Evolutionary conservation across 2,888 invertebrate species (phyloP).

Genomic region (Syrista parreyssii): DNA sequence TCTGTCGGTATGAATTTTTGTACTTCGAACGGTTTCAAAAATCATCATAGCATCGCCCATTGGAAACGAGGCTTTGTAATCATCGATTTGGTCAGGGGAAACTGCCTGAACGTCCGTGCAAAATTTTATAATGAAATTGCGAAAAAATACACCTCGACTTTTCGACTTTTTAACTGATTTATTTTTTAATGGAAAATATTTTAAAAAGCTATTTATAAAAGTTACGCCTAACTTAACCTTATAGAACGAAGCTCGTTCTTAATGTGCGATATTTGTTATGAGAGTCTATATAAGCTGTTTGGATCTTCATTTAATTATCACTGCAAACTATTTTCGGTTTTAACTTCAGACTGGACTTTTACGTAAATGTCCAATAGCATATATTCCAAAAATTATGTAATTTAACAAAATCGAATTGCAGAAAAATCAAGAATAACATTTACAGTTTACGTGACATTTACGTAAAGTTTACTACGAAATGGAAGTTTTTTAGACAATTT

Average conservation of each 20-base stretch:
- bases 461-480: background rate
- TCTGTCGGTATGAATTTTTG: too few species aligned
- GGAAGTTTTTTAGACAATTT: background rate
- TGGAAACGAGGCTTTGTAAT: background rate
- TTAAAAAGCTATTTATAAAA: background rate
- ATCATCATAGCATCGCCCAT: too few species aligned
- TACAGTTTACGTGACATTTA: background rate
- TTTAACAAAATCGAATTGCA: background rate
- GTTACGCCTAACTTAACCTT: background rate
- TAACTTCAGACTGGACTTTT: background rate
- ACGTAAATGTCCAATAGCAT: background rate
- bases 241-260: background rate
- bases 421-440: background rate
- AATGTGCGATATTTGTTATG: background rate
- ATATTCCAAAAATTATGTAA: background rate
- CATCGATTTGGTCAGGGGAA: background rate
- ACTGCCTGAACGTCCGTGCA: background rate
- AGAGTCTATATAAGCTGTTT: background rate
- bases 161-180: background rate
- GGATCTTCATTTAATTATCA: background rate
- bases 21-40: too few species aligned
- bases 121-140: background rate
- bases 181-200: background rate
- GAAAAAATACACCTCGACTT: background rate
- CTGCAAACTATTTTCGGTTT: too few species aligned